phyloP scores from a whole-genome alignment of 2,797 vertebrate genomes.

The Acomys russatus region DNA sequence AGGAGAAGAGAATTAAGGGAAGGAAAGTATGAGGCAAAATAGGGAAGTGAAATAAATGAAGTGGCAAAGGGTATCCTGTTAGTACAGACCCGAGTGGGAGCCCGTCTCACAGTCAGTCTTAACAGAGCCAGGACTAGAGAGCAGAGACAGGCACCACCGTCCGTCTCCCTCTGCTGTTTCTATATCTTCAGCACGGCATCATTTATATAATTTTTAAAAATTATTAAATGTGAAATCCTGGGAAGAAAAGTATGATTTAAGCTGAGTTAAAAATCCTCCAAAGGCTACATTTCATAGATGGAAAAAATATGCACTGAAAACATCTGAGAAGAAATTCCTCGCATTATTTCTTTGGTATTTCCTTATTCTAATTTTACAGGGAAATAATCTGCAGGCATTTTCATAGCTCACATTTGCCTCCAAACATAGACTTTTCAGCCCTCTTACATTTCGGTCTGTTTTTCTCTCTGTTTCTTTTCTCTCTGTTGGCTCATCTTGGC shows the following conservation, averaged over 20 bases:
- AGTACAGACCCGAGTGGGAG: too few species aligned
- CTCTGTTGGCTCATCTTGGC: not conserved
- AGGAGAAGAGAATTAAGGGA: not conserved
- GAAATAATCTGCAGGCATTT: not conserved
- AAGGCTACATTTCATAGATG: slow-evolving; percentile 57
- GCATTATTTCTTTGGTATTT: slow-evolving; percentile 68
- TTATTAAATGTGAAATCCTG: not conserved
- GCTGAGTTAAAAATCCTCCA: not conserved
- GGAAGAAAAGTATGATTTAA: slow-evolving; percentile 14
- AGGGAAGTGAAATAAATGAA: not conserved
- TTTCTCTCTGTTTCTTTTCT: not conserved
- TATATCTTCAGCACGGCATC: not conserved
- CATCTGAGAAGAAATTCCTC: slow-evolving; percentile 66
- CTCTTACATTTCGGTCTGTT: not conserved
- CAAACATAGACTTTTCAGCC: not conserved
- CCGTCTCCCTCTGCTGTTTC: not conserved
- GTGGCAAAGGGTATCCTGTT: not conserved
- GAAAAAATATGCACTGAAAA: slow-evolving; percentile 51
- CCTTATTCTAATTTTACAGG: slow-evolving; percentile 61
- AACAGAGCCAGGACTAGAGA: not conserved
- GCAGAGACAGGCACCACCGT: not conserved
- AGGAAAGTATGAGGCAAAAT: not conserved
- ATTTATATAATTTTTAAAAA: not conserved
- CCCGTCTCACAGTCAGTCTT: not conserved
- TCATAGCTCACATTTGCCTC: not conserved